Conservation (phyloP, 2,888 invertebrate genomes). For the Aricia artaxerxes region DNA sequence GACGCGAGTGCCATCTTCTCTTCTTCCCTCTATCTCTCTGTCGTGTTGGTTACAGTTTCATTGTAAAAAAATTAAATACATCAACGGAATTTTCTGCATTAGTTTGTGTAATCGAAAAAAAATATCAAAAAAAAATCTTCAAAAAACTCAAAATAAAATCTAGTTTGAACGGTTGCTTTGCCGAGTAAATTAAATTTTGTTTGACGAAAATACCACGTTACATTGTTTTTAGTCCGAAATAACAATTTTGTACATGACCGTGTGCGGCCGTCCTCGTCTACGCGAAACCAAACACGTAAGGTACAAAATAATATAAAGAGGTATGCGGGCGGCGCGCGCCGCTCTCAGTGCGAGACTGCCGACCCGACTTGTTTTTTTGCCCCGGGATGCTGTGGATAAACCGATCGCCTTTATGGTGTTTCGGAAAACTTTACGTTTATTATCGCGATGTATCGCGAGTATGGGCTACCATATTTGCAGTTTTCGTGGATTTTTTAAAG, state of each 20-base stretch:
- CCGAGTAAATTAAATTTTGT: conserved; percentile 62
- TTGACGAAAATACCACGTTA: conserved; percentile 58
- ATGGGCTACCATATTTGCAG: not conserved
- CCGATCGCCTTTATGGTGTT: conserved; percentile 44
- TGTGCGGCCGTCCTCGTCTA: conserved; percentile 75
- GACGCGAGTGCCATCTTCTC: conserved; percentile 81
- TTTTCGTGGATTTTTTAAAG: not conserved
- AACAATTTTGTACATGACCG: conserved; percentile 75
- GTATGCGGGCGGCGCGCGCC: conserved; percentile 75
- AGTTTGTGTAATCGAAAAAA: conserved; percentile 46
- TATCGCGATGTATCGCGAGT: conserved; percentile 15
- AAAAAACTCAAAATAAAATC: conserved; percentile 48
- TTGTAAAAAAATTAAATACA: conserved; percentile 59
- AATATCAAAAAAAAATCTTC: conserved; percentile 39
- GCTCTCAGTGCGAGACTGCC: conserved; percentile 69
- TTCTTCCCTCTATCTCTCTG: conserved; percentile 58
- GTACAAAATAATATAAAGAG: conserved; percentile 70
- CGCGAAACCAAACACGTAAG: conserved; percentile 80
- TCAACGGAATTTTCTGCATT: conserved; percentile 61
- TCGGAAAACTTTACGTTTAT: conserved; percentile 38
- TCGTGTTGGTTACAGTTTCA: conserved; percentile 61
- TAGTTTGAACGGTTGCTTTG: conserved; percentile 74
- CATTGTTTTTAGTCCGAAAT: conserved; percentile 68
- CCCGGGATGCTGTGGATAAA: conserved; percentile 58
- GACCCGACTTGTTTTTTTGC: conserved; percentile 61